Evolutionary conservation across 2,113 vertebrate species (phyloP).

Genomic region (Vulpes vulpes): DNA sequence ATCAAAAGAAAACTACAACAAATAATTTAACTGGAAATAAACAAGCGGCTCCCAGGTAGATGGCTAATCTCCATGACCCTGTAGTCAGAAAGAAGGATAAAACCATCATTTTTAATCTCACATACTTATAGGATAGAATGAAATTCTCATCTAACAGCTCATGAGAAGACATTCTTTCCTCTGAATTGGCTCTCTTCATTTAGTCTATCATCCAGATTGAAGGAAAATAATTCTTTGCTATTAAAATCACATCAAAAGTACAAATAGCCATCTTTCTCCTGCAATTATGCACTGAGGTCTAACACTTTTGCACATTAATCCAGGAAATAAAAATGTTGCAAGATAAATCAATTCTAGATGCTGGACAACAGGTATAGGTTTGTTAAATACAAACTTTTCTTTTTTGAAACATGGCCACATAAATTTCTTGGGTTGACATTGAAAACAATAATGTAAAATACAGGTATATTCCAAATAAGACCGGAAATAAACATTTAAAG

Average conservation of each 20-base stretch:
- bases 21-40: neutral
- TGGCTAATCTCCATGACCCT: neutral
- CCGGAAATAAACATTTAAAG: neutral
- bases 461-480: neutral
- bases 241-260: neutral
- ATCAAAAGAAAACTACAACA: neutral
- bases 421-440: conserved; percentile 42
- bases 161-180: neutral
- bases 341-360: neutral
- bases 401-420: neutral
- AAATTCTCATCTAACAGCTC: neutral
- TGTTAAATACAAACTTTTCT: neutral
- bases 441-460: conserved; percentile 13
- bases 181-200: neutral
- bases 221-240: conserved; percentile 21
- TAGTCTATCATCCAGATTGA: neutral
- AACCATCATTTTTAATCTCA: neutral
- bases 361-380: neutral
- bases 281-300: neutral
- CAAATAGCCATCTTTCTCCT: neutral
- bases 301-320: neutral
- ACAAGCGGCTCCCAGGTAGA: neutral
- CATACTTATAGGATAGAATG: neutral
- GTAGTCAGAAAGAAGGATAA: neutral
- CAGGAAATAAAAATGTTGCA: neutral